phyloP scores from a whole-genome alignment of 2,888 invertebrate species.

The Patella caerulea region DNA sequence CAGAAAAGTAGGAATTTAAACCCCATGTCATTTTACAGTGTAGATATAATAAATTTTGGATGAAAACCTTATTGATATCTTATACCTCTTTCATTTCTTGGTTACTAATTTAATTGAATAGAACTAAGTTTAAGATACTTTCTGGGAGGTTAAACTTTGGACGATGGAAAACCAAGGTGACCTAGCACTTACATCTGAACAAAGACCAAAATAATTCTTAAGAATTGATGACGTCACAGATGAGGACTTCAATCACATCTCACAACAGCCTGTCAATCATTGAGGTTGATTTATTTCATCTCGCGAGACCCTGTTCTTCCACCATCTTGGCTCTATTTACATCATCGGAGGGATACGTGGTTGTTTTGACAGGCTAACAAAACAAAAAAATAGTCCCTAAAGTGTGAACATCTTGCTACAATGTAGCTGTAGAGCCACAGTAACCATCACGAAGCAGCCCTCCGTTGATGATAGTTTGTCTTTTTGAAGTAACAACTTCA shows the following conservation, averaged over 20 bases:
- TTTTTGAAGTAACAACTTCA: conserved; percentile 5
- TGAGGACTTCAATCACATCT: neutral
- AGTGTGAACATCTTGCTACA: conserved; percentile 11
- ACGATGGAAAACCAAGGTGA: no score
- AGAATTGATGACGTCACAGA: neutral
- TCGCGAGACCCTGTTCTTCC: neutral
- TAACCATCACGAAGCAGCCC: neutral
- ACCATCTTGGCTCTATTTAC: conserved; percentile 1
- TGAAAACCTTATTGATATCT: no score
- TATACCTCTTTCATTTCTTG: no score
- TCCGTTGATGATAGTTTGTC: neutral
- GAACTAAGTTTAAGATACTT: no score
- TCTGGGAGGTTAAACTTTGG: no score
- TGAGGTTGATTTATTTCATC: neutral
- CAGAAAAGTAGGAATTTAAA: no score
- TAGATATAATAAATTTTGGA: no score
- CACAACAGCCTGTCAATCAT: neutral
- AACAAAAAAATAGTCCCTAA: conserved; percentile 6
- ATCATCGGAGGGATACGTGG: conserved; percentile 3
- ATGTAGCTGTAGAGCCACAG: neutral
- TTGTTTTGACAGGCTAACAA: neutral
- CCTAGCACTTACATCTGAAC: no score
- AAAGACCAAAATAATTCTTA: no score
- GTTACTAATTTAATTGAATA: no score
- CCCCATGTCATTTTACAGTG: no score